Percentiles rank a stretch among this genome's conserved stretches.
Conservation (phyloP, 2,113 vertebrate species). For the Coracopsis vasa region DNA sequence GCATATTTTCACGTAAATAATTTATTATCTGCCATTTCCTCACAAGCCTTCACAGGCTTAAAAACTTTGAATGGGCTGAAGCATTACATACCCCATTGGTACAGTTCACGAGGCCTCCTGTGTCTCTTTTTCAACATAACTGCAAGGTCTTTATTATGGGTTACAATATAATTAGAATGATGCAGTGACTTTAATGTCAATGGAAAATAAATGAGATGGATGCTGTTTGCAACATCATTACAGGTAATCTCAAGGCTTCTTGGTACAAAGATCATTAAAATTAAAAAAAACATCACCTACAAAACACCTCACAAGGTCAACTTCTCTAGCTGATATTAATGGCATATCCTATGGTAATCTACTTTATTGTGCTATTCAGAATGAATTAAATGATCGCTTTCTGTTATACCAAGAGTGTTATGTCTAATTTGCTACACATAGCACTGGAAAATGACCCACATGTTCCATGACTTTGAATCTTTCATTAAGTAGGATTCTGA, state of each 20-base stretch:
- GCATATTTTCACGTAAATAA: neutral
- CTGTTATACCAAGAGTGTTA: neutral
- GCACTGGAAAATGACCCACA: neutral
- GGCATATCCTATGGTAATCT: neutral
- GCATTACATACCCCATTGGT: neutral
- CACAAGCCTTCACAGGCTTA: neutral
- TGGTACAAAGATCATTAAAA: neutral
- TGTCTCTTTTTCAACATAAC: neutral
- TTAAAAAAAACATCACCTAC: neutral
- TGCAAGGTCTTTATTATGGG: neutral
- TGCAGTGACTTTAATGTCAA: neutral
- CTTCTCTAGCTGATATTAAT: neutral
- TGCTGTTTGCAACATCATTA: neutral
- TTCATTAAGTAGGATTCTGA: neutral
- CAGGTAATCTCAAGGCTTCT: neutral
- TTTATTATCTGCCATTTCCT: conserved; percentile 13
- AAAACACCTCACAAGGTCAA: neutral
- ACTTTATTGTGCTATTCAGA: neutral
- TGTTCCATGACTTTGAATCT: neutral
- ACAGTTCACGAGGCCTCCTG: neutral
- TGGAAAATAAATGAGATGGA: neutral
- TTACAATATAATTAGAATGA: neutral
- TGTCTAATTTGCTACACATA: neutral
- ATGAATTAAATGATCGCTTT: neutral
- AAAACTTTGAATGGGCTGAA: neutral